Evolutionary conservation across 2,888 invertebrate genomes (phyloP), one percentile per base, ranked within the genome.

Genomic region (Dolichomitus sp.): DNA sequence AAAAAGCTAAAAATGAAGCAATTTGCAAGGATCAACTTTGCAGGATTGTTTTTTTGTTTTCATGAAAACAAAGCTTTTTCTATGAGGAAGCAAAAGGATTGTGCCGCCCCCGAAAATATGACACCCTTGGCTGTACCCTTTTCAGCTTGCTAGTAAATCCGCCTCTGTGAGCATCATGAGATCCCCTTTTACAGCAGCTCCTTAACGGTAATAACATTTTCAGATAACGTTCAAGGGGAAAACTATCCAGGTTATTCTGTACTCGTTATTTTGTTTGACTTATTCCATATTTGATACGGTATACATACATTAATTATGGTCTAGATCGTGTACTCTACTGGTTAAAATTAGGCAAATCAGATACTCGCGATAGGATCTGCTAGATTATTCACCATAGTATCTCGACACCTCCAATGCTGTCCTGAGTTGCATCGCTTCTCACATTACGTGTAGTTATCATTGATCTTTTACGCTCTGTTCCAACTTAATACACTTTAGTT

Each of bases 401-500:
- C 63, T 17, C 59, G 57, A 70, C 72, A 77, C 42, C 54, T 59
- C 54, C 37, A 74, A 63, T 68, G 69, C 73, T 12, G 52, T 54
- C 30, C 76, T 45, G 33, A 50, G 37, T 52, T 77, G 33, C 81
- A 59, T 54, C 17, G 27, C 23, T n/a, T 72, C 61, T 77, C 68
- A 17, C 73, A 61, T 77, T 74, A 74, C 77, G 78, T 57, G 77
- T 30, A 77, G 77, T 73, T 30, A 23, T 23, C 23, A 73, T 63
- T 77, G 73, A 81, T 81, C 77, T 81, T 81, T 63, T 68, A 74
- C 40, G 69, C 78, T 65, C 37, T 57, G 37, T 81, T 81, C 30
- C 81, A 63, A 69, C 74, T 81, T 69, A 81, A 78, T 81, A 74
- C 78, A 78, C 74, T 69, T 54, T 57, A 74, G 23, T 73, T 74